A percentile compares a stretch with the other conserved stretches of the same genome.
phyloP scores from a whole-genome alignment of 2,113 vertebrate genomes.

The Sinocyclocheilus grahami region DNA sequence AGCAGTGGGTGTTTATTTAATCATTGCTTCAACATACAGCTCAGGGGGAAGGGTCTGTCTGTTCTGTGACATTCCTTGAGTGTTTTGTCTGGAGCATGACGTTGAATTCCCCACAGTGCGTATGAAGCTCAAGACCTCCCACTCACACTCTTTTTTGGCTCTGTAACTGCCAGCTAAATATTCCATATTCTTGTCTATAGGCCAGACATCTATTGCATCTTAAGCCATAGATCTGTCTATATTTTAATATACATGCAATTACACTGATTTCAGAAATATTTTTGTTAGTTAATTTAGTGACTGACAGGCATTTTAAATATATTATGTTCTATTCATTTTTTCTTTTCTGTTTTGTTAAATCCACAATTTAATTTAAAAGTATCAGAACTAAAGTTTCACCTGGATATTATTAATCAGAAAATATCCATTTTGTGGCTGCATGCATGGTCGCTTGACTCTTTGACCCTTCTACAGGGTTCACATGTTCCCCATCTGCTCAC shows the following conservation, averaged over 20 bases:
- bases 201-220: neutral
- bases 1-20: constrained; percentile 53
- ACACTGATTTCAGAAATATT: neutral
- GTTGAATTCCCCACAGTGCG: constrained; percentile 17
- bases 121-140: constrained; percentile 17
- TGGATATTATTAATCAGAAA: constrained; percentile 18
- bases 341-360: neutral
- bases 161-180: constrained; percentile 1
- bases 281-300: neutral
- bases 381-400: neutral
- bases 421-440: constrained; percentile 19
- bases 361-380: neutral
- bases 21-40: constrained; percentile 47
- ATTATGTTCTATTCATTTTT: too few relatives aligned
- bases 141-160: neutral
- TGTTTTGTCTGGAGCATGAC: constrained; percentile 43
- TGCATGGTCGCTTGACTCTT: constrained; percentile 27
- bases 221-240: neutral
- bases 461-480: constrained; percentile 17
- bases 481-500: constrained; percentile 20
- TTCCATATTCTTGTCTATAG: constrained; percentile 7
- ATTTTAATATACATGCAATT: neutral
- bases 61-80: constrained; percentile 23
- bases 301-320: too few relatives aligned
- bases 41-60: constrained; percentile 13